Conservation (phyloP, 2,113 vertebrate genomes). For the Psammodynastes pulverulentus region DNA sequence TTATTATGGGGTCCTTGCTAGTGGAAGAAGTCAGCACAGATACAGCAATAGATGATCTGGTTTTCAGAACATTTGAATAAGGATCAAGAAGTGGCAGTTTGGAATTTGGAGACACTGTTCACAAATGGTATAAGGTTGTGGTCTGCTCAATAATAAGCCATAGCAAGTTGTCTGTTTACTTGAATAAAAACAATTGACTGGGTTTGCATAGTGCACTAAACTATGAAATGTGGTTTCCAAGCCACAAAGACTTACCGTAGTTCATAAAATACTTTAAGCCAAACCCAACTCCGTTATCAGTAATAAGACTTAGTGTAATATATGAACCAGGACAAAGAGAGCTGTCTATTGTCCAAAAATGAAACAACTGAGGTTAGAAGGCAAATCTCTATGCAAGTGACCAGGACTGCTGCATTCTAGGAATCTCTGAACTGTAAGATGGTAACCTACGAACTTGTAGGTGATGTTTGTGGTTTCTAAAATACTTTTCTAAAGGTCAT, state of each 20-base stretch:
- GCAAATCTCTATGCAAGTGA: not conserved
- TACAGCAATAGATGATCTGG: not conserved
- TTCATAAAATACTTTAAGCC: not conserved
- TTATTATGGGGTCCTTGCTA: not conserved
- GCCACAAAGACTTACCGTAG: not conserved
- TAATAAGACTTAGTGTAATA: not conserved
- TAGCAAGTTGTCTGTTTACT: not conserved
- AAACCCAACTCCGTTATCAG: not conserved
- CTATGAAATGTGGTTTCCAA: not conserved
- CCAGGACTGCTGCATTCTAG: not conserved
- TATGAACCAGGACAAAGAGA: not conserved
- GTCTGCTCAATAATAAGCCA: not conserved
- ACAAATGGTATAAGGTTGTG: not conserved
- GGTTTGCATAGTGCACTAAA: not conserved
- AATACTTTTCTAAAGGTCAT: not conserved
- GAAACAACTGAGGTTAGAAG: not conserved
- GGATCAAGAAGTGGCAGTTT: not conserved
- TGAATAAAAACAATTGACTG: not conserved
- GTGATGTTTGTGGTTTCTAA: not conserved
- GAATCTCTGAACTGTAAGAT: not conserved
- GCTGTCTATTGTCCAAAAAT: not conserved
- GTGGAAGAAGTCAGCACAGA: not conserved
- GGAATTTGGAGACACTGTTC: not conserved
- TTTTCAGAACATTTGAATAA: not conserved
- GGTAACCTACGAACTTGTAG: not conserved